These are phyloP conservation scores for Bufotes viridis DNA, from an alignment of 2,797 vertebrate species.

Conservation along the genomic window DNA sequence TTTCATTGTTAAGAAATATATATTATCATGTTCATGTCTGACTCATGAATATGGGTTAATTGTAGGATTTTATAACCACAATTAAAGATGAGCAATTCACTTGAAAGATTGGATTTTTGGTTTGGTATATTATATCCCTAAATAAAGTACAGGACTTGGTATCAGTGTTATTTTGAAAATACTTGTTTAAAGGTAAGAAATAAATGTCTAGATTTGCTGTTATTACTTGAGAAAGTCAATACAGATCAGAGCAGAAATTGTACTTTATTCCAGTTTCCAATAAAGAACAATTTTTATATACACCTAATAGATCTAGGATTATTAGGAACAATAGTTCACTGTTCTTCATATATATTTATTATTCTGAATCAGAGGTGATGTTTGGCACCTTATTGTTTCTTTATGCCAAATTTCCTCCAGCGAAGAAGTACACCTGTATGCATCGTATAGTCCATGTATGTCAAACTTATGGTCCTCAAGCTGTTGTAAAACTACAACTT, in stretches of 20 bases:
- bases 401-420: neutral
- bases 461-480: no score
- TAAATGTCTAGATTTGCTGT: neutral
- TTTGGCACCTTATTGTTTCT: neutral
- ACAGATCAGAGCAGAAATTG: neutral
- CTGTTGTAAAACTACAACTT: no score
- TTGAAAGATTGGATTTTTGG: neutral
- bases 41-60: no score
- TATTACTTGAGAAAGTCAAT: neutral
- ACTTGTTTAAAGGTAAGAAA: neutral
- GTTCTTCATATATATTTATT: neutral
- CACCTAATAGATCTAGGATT: neutral
- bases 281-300: neutral
- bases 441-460: no score
- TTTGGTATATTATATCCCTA: neutral
- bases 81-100: neutral
- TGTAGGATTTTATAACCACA: neutral
- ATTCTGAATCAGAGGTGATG: neutral
- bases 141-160: neutral
- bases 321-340: neutral
- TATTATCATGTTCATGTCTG: no score
- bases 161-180: neutral
- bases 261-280: neutral
- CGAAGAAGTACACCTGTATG: neutral
- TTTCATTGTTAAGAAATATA: no score